Evolutionary conservation across 2,797 vertebrate genomes (phyloP).

Genomic region (Leptatherina wallacei): DNA sequence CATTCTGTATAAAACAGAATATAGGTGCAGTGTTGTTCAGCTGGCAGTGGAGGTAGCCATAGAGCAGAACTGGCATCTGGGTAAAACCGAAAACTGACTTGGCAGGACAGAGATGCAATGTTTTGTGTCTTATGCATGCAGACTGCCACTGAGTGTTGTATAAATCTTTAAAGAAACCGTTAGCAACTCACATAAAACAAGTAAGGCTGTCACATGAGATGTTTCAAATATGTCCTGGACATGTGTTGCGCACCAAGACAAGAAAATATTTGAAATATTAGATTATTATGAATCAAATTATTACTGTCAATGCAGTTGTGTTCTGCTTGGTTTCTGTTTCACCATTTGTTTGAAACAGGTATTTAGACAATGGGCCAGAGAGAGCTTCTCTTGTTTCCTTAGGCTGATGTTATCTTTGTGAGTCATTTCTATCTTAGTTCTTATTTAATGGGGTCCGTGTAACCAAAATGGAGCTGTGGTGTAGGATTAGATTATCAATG

Average conservation of each 20-base stretch:
- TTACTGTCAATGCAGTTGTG: not conserved
- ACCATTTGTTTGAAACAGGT: not conserved
- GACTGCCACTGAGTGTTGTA: not conserved
- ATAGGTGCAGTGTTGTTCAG: not conserved
- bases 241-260: not conserved
- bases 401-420: constrained; percentile 40
- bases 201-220: not conserved
- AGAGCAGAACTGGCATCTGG: not conserved
- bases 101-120: not conserved
- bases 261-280: not conserved
- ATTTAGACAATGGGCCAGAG: not conserved
- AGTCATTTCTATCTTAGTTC: constrained; percentile 11
- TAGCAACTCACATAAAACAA: not conserved
- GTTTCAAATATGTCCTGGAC: not conserved
- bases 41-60: not conserved
- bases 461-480: constrained; percentile 36
- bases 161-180: not conserved
- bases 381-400: constrained; percentile 31
- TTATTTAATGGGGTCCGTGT: constrained; percentile 58
- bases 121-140: not conserved
- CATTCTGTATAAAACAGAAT: not conserved
- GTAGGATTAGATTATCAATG: constrained; percentile 50
- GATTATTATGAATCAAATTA: not conserved
- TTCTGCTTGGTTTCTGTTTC: not conserved
- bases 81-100: not conserved